Evolutionary conservation across 2,888 invertebrate genomes (phyloP), one percentile per base, ranked within the genome.

Genomic region (Myopa testacea): DNA sequence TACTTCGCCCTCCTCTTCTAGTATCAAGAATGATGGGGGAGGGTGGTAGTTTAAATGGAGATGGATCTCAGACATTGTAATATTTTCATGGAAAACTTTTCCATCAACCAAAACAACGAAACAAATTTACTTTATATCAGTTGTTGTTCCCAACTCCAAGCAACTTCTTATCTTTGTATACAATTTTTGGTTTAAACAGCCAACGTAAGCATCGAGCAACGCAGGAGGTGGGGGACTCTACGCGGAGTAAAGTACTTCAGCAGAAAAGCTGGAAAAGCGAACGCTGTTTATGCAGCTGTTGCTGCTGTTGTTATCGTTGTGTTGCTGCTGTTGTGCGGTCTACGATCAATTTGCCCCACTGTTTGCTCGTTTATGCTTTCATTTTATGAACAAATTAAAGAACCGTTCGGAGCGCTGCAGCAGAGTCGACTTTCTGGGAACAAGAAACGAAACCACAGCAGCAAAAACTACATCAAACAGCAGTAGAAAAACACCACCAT

Each of bases 301-400:
- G 70, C 38, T 34, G 50, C 52, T 70, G 70, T 34, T 70, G 52
- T 37, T 70, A n/a, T 67, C 19, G 40, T 52, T 52, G 19, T 34
- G 55, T 55, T 52, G 70, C 19, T 55, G 70, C 34, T 55, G 52
- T 8, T 70, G 70, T 58, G 19, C 5, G 6, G 8, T 7, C 8
- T 52, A 16, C 37, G 52, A n/a, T 55, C 55, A 55, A 55, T 55
- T 55, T 55, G 55, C 55, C 10, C 55, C 55, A 55, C 14, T 55
- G 55, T 65, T 65, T 65, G 38, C 52, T 37, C 45, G 62, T 73
- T 73, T 72, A 40, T 38, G 45, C 52, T 73, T 62, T 62, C 63
- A 63, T 73, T 73, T 73, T 38, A 73, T 73, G 62, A 73, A 73
- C 62, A 73, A 62, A 73, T 73, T 73, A 73, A 63, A 73, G 50